Conservation (phyloP, 2,888 invertebrate genomes). For the Ectobius pallidus region DNA sequence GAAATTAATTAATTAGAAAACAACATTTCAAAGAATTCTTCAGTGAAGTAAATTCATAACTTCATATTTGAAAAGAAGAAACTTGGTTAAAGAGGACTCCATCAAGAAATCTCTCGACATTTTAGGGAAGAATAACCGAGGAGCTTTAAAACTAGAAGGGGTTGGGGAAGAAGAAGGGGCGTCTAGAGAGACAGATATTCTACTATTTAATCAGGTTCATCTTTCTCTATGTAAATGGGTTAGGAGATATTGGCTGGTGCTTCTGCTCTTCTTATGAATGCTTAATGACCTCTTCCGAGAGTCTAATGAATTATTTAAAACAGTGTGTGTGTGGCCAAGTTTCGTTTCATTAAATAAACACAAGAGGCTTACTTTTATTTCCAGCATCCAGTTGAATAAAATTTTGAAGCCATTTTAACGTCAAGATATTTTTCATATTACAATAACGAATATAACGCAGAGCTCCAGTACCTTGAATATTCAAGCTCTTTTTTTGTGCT, state of each 20-base stretch:
- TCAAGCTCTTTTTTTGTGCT: too few species aligned
- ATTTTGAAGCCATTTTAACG: not conserved
- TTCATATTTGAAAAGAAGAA: too few species aligned
- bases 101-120: too few species aligned
- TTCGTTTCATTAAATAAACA: conserved; percentile 25
- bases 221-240: conserved; percentile 14
- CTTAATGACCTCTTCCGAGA: conserved; percentile 29
- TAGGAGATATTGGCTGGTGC: conserved; percentile 12
- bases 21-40: too few species aligned
- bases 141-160: too few species aligned
- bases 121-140: too few species aligned
- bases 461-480: not conserved
- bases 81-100: too few species aligned
- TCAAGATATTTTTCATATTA: not conserved
- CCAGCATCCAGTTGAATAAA: not conserved
- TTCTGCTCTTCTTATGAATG: conserved; percentile 24
- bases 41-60: too few species aligned
- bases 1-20: too few species aligned
- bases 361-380: not conserved
- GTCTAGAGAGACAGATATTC: conserved; percentile 13
- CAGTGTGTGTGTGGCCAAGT: conserved; percentile 21
- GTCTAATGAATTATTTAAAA: conserved; percentile 30
- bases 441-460: not conserved
- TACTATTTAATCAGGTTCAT: conserved; percentile 26
- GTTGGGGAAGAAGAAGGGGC: too few species aligned